Percentiles rank a stretch among this genome's conserved stretches.
Evolutionary conservation across 1,140 invertebrate species (phyloP).

Genomic region (Phthorimaea operculella): DNA sequence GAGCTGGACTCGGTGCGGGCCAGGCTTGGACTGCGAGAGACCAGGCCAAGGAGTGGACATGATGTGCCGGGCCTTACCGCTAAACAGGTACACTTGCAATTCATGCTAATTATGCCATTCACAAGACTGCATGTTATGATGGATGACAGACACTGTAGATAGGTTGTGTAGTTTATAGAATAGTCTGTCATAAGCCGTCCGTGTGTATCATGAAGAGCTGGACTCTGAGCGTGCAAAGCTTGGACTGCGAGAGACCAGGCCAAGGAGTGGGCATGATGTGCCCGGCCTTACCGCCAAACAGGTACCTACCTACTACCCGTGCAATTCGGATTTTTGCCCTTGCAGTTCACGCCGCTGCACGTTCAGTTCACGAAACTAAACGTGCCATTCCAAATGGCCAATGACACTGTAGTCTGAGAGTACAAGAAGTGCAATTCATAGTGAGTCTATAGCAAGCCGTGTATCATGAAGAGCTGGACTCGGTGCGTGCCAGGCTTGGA

Average conservation of each 20-base stretch:
- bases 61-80: constrained; percentile 81
- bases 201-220: constrained; percentile 87
- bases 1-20: constrained; percentile 86
- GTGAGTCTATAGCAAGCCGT: constrained; percentile 45
- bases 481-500: constrained; percentile 82
- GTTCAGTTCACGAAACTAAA: no score
- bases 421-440: no score
- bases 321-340: no score
- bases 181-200: no score
- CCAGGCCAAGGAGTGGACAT: constrained; percentile 55
- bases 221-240: constrained; percentile 83
- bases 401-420: no score
- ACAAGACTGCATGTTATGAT: no score
- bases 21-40: constrained; percentile 78
- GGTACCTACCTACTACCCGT: constrained; percentile 33
- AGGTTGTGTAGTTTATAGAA: no score
- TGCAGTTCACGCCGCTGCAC: no score
- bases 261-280: constrained; percentile 72
- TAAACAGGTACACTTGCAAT: constrained; percentile 67
- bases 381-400: no score
- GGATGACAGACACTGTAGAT: no score
- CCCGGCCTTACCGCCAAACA: constrained; percentile 76
- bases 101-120: no score
- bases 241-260: constrained; percentile 73
- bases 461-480: constrained; percentile 88